A percentile compares a stretch with the other conserved stretches of the same genome.
These are phyloP conservation scores for Acrocephalus arundinaceus DNA, from an alignment of 2,113 vertebrate species.

Conservation along the genomic window DNA sequence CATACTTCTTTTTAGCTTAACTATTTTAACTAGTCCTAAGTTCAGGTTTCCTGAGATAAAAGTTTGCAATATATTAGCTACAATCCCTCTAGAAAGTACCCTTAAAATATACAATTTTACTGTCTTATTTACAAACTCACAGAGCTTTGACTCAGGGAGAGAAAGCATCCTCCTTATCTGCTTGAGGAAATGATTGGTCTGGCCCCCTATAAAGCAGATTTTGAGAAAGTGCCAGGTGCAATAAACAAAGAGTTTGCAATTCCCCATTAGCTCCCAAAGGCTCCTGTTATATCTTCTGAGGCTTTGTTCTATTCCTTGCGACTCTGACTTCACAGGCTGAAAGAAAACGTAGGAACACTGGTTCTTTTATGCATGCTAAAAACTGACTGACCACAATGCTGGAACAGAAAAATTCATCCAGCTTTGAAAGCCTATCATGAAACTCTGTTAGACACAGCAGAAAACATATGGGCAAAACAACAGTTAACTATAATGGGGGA, in stretches of 20 bases:
- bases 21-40: neutral
- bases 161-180: neutral
- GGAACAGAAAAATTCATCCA: neutral
- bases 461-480: neutral
- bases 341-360: neutral
- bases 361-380: neutral
- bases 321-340: neutral
- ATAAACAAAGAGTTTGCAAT: neutral
- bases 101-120: neutral
- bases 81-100: neutral
- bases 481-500: neutral
- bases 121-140: neutral
- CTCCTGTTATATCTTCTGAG: neutral
- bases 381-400: neutral
- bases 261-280: neutral
- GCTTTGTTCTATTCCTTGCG: neutral
- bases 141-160: neutral
- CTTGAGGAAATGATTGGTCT: conserved; percentile 5
- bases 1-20: neutral
- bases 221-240: neutral
- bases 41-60: neutral
- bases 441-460: neutral
- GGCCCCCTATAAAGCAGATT: neutral
- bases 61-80: neutral
- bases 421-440: neutral